These are phyloP conservation scores for Numenius arquata DNA, from an alignment of 2,113 vertebrate species.

Conservation along the genomic window DNA sequence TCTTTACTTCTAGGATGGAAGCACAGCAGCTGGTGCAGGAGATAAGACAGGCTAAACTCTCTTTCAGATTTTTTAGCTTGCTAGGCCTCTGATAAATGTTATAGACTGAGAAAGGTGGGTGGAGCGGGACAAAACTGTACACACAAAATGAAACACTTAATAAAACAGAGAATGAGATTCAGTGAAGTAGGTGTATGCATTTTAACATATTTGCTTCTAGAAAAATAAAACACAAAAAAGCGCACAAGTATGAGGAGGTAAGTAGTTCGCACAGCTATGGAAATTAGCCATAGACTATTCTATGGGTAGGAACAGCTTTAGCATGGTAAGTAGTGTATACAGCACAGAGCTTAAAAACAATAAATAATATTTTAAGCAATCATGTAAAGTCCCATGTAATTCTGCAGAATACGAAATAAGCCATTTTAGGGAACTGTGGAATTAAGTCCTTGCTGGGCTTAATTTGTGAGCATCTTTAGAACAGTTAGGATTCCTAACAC, in stretches of 20 bases:
- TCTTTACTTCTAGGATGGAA: not conserved
- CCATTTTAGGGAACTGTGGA: not conserved
- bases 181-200: not conserved
- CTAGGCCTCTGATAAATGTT: not conserved
- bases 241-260: not conserved
- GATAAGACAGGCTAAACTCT: not conserved
- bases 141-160: constrained; percentile 32
- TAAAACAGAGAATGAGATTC: constrained; percentile 16
- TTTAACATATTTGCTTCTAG: not conserved
- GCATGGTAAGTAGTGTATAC: not conserved
- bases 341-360: not conserved
- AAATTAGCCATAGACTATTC: not conserved
- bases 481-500: not conserved
- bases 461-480: not conserved
- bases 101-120: not conserved
- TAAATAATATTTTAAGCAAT: not conserved
- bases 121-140: not conserved
- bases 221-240: not conserved
- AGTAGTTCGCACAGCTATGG: not conserved
- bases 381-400: not conserved
- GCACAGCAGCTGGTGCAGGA: not conserved
- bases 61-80: not conserved
- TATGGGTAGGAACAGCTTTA: not conserved
- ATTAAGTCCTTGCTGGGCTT: not conserved
- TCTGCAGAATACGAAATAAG: not conserved